These are phyloP conservation scores for Linepithema humile DNA, from an alignment of 1,140 invertebrate genomes.

Conservation along the genomic window DNA sequence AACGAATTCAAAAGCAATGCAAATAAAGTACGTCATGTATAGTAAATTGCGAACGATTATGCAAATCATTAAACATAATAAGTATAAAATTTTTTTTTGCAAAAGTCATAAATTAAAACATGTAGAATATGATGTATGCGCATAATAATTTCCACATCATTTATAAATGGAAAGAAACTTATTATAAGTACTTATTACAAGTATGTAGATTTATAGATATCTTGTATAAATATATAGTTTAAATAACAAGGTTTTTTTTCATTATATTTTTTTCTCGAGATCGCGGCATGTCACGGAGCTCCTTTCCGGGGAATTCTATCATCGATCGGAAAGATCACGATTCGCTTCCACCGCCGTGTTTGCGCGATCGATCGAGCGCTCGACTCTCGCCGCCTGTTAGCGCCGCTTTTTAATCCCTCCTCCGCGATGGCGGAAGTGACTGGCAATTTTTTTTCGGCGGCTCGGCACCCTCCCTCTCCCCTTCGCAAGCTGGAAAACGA, in stretches of 20 bases:
- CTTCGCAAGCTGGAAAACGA: constrained; percentile 62
- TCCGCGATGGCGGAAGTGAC: constrained; percentile 53
- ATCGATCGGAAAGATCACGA: constrained; percentile 42
- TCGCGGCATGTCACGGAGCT: background rate
- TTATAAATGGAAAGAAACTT: background rate
- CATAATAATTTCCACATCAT: background rate
- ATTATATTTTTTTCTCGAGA: background rate
- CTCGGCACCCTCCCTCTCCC: constrained; percentile 26
- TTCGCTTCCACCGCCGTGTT: background rate
- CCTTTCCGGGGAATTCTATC: background rate
- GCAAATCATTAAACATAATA: constrained; percentile 24
- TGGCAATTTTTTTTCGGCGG: constrained; percentile 63
- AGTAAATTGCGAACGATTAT: constrained; percentile 16
- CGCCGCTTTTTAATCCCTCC: constrained; percentile 56
- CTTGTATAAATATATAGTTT: background rate
- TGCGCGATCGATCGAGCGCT: constrained; percentile 43
- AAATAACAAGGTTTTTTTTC: background rate
- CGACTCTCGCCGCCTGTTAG: background rate
- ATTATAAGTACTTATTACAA: background rate
- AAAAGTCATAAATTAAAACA: background rate
- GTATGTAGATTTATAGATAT: background rate
- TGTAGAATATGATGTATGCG: background rate
- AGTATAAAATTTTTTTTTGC: constrained; percentile 12
- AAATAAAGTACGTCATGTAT: background rate
- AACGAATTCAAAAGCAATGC: background rate